These are phyloP conservation scores for Urocitellus parryii DNA, from an alignment of 2,113 vertebrate species.

Conservation along the genomic window DNA sequence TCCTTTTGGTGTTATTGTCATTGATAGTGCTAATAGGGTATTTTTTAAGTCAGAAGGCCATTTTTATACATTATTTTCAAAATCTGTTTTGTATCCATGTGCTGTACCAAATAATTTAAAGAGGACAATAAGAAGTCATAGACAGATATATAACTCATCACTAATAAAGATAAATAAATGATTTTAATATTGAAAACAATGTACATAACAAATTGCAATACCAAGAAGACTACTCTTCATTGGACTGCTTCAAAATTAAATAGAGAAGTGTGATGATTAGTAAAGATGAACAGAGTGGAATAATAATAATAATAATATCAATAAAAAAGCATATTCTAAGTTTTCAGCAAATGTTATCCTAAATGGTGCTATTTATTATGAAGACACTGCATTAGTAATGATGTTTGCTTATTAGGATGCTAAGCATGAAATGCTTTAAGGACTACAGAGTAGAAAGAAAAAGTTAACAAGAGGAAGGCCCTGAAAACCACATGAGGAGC, in stretches of 20 bases:
- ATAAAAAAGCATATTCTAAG: background rate
- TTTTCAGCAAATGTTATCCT: background rate
- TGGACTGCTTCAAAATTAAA: background rate
- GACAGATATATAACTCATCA: background rate
- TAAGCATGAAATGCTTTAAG: background rate
- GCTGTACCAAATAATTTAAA: background rate
- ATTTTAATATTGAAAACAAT: background rate
- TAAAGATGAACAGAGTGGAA: background rate
- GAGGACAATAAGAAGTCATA: background rate
- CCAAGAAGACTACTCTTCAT: background rate
- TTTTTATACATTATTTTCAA: background rate
- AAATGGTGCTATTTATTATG: background rate
- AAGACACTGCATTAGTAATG: background rate
- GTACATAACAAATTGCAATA: background rate
- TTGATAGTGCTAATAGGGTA: background rate
- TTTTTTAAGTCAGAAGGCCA: background rate
- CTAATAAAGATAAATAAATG: background rate
- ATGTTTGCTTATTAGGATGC: background rate
- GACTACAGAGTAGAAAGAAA: background rate
- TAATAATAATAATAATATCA: background rate
- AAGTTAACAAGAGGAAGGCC: background rate
- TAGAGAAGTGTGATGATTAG: background rate
- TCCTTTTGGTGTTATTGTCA: background rate
- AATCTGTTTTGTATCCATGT: background rate
- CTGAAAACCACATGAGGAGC: background rate